Percentiles rank a stretch among this genome's conserved stretches.
These are phyloP conservation scores for Cynopterus sphinx DNA, from an alignment of 2,797 vertebrate species.

Conservation along the genomic window DNA sequence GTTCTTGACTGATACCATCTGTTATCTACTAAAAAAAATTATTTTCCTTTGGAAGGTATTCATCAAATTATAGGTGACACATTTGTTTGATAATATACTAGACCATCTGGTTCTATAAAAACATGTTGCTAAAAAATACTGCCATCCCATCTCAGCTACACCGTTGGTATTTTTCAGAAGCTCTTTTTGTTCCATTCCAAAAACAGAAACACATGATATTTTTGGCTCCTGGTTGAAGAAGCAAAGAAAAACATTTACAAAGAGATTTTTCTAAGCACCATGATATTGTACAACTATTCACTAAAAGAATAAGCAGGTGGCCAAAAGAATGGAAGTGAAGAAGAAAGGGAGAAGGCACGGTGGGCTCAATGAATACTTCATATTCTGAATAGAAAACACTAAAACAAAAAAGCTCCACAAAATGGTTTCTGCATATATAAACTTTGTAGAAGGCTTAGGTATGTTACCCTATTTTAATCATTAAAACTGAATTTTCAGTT, in stretches of 20 bases:
- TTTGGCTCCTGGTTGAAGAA: slow-evolving; percentile 65
- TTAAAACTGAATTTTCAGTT: neutral
- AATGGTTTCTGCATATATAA: neutral
- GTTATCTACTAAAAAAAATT: slow-evolving; percentile 75
- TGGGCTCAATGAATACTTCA: slow-evolving; percentile 12
- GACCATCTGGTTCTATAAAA: slow-evolving; percentile 80
- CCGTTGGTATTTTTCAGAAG: slow-evolving; percentile 56
- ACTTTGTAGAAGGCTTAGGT: neutral
- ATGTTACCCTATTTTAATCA: neutral
- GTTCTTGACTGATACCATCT: slow-evolving; percentile 80
- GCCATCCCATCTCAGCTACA: slow-evolving; percentile 59
- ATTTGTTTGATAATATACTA: slow-evolving; percentile 77
- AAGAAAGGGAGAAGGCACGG: slow-evolving; percentile 23
- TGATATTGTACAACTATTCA: slow-evolving; percentile 59
- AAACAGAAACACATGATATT: slow-evolving; percentile 65
- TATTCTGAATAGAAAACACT: slow-evolving; percentile 17
- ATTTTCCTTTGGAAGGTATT: slow-evolving; percentile 75
- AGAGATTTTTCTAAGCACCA: slow-evolving; percentile 51
- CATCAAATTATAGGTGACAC: slow-evolving; percentile 80
- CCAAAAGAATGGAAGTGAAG: slow-evolving; percentile 32
- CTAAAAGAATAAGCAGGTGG: slow-evolving; percentile 57
- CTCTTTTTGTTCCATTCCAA: slow-evolving; percentile 63
- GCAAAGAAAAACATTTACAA: slow-evolving; percentile 65
- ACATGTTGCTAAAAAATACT: slow-evolving; percentile 68
- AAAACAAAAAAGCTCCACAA: slow-evolving; percentile 17